Evolutionary conservation across 2,797 vertebrate species (phyloP).

Genomic region (Gouania willdenowi): DNA sequence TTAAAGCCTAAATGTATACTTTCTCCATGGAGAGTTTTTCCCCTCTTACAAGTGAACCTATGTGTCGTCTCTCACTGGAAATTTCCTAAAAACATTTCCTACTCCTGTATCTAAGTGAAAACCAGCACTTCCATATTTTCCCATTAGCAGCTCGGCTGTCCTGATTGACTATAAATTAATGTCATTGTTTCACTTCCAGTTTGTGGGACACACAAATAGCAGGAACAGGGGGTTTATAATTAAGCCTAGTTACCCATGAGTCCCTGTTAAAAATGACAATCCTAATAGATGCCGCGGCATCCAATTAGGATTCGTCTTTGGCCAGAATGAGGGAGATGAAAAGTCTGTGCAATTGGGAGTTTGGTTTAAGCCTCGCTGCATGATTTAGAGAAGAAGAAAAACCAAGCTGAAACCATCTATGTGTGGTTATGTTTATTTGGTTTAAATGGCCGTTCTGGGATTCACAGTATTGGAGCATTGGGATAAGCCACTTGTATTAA

Average conservation of each 20-base stretch:
- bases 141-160: slow-evolving; percentile 30
- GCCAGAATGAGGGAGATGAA: slow-evolving; percentile 65
- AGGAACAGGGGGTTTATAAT: slow-evolving; percentile 66
- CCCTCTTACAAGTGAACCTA: slow-evolving; percentile 7
- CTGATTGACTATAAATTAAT: slow-evolving; percentile 66
- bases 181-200: slow-evolving; percentile 64
- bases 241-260: slow-evolving; percentile 42
- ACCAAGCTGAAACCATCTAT: too few relatives aligned
- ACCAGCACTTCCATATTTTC: slow-evolving; percentile 37
- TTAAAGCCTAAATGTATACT: slow-evolving; percentile 55
- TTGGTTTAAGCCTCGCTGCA: slow-evolving; percentile 41
- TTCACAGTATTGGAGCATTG: too few relatives aligned
- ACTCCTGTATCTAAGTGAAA: slow-evolving; percentile 30
- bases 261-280: slow-evolving; percentile 73
- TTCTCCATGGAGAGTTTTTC: slow-evolving; percentile 20
- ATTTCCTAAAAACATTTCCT: background rate
- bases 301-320: slow-evolving; percentile 77
- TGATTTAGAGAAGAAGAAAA: slow-evolving; percentile 43
- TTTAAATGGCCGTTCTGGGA: too few relatives aligned
- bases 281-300: slow-evolving; percentile 75
- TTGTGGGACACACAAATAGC: slow-evolving; percentile 59
- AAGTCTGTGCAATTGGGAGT: slow-evolving; percentile 68
- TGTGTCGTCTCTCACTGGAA: slow-evolving; percentile 7
- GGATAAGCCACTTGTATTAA: too few relatives aligned
- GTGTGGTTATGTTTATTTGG: background rate